Evolutionary conservation across 53 echinoderm and acorn worm species (phyloP).

Genomic region (Holothuria leucospilota): DNA sequence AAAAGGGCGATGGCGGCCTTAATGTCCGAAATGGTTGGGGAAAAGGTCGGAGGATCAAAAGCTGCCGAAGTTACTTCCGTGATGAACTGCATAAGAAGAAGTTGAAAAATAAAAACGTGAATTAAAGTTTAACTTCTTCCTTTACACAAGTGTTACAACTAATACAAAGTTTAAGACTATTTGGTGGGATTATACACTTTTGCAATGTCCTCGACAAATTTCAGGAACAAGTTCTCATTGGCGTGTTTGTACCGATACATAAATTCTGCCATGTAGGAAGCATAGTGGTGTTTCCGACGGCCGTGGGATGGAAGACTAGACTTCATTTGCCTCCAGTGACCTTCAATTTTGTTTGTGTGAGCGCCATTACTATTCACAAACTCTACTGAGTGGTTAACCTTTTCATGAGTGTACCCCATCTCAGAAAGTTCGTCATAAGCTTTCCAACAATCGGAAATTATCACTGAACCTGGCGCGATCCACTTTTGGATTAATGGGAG

Average conservation of each 20-base stretch:
- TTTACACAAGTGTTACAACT: too few relatives aligned
- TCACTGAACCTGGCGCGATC: too few relatives aligned
- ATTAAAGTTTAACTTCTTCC: too few relatives aligned
- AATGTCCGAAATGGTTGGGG: too few relatives aligned
- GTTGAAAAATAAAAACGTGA: neutral
- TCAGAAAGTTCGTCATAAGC: neutral
- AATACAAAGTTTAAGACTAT: too few relatives aligned
- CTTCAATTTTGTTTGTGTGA: too few relatives aligned
- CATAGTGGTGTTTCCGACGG: conserved; percentile 28
- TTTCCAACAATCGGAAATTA: too few relatives aligned
- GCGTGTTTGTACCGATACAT: conserved; percentile 45
- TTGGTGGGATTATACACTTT: conserved; percentile 19
- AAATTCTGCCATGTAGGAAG: too few relatives aligned
- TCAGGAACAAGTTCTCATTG: conserved; percentile 8
- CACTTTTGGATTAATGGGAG: conserved; percentile 34
- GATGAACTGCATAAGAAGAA: neutral
- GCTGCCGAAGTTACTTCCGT: neutral
- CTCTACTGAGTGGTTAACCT: too few relatives aligned
- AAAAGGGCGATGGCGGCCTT: too few relatives aligned
- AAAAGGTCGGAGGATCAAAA: neutral
- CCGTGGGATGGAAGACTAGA: conserved; percentile 28
- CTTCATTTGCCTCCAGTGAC: too few relatives aligned
- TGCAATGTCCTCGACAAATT: neutral
- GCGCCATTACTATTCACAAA: too few relatives aligned
- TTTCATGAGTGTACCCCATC: neutral